Evolutionary conservation across 1,140 invertebrate genomes (phyloP).

Genomic region (Patella vulgata): DNA sequence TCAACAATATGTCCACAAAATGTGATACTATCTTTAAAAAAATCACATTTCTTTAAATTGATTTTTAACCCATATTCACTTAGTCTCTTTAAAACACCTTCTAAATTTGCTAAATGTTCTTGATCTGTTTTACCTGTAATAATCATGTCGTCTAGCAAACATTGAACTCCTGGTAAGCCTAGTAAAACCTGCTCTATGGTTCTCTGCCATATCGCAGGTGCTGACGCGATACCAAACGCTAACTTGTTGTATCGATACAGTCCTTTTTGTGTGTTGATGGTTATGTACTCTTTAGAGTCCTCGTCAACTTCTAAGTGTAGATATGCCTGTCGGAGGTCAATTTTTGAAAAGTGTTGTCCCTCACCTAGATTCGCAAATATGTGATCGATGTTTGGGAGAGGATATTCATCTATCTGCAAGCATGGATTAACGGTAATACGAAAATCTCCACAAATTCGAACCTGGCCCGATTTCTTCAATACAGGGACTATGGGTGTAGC

Average conservation of each 20-base stretch:
- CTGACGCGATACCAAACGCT: constrained; percentile 48
- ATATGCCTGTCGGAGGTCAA: constrained; percentile 38
- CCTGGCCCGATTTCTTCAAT: constrained; percentile 29
- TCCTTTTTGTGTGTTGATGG: constrained; percentile 35
- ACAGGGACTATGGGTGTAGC: constrained; percentile 39
- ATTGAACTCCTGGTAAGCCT: constrained; percentile 27
- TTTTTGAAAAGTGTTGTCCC: constrained; percentile 35
- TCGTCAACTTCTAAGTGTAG: constrained; percentile 34
- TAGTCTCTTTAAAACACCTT: constrained; percentile 8
- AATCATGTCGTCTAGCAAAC: constrained; percentile 35
- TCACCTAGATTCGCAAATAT: constrained; percentile 35
- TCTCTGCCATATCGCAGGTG: constrained; percentile 68
- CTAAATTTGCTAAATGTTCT: constrained; percentile 20
- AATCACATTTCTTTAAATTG: constrained; percentile 14
- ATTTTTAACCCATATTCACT: neutral
- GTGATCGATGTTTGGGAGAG: constrained; percentile 38
- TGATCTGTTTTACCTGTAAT: too few relatives aligned
- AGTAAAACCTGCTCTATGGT: constrained; percentile 63
- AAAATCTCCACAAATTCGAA: constrained; percentile 52
- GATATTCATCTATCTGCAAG: constrained; percentile 34
- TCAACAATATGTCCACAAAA: constrained; percentile 44
- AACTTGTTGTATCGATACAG: constrained; percentile 26
- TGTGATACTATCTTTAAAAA: constrained; percentile 11
- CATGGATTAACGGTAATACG: constrained; percentile 48
- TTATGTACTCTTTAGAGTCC: constrained; percentile 20